A percentile compares a stretch with the other conserved stretches of the same genome.
These are phyloP conservation scores for Onychorhynchus coronatus DNA, from an alignment of 2,113 vertebrate species.

Conservation along the genomic window DNA sequence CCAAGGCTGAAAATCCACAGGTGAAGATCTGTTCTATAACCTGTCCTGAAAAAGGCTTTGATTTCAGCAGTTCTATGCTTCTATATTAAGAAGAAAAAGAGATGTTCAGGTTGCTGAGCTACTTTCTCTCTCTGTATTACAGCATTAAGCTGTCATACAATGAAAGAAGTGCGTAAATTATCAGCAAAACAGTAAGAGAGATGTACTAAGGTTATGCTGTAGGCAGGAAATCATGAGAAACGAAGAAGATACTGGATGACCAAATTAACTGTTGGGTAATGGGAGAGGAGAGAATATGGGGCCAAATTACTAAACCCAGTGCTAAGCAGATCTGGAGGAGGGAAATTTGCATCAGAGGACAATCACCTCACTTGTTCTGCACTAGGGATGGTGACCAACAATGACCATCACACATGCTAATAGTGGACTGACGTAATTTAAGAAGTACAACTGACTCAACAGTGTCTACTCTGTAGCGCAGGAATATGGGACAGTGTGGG, in stretches of 20 bases:
- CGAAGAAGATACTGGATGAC: not conserved
- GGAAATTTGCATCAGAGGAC: not conserved
- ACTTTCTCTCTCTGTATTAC: not conserved
- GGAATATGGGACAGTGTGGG: not conserved
- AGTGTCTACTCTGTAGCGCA: not conserved
- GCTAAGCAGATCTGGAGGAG: not conserved
- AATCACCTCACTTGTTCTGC: not conserved
- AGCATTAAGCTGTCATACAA: not conserved
- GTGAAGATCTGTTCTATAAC: not conserved
- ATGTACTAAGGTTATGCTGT: not conserved
- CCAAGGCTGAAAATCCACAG: accelerated
- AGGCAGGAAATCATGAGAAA: not conserved
- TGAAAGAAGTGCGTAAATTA: not conserved
- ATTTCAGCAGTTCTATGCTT: not conserved
- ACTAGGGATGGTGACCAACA: not conserved
- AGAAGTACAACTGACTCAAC: not conserved
- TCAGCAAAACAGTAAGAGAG: not conserved
- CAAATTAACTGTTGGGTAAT: not conserved
- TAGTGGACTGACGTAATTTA: not conserved
- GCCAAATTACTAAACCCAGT: not conserved
- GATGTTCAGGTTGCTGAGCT: not conserved
- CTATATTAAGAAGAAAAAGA: not conserved
- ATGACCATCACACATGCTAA: not conserved
- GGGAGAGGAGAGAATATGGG: not conserved
- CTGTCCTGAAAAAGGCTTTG: not conserved